phyloP scores from a whole-genome alignment of 2,888 invertebrate species.

The Hirtodrosophila trivittata region DNA sequence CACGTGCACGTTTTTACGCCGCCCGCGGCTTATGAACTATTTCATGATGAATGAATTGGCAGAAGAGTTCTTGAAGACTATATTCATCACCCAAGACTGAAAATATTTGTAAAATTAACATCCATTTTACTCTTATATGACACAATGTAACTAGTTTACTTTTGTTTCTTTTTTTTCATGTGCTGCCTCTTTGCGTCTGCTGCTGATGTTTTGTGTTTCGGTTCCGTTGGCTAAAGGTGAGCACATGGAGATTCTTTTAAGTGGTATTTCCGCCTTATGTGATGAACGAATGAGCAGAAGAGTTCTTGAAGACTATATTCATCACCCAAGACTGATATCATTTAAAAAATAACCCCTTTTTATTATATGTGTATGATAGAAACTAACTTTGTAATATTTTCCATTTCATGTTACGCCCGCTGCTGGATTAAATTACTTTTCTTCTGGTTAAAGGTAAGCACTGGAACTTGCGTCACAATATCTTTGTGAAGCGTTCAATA shows the following conservation, averaged over 20 bases:
- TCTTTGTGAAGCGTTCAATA: slow-evolving; percentile 15
- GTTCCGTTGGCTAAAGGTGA: slow-evolving; percentile 40
- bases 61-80: slow-evolving; percentile 84
- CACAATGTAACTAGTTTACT: slow-evolving; percentile 9
- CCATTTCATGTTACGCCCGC: slow-evolving; percentile 29
- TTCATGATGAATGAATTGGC: slow-evolving; percentile 81
- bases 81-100: slow-evolving; percentile 84
- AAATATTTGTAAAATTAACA: not conserved
- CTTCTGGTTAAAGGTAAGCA: slow-evolving; percentile 37
- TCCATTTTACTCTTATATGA: not conserved
- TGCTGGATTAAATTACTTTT: not conserved
- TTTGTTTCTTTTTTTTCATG: slow-evolving; percentile 40
- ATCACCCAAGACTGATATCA: slow-evolving; percentile 82
- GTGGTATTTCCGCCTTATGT: slow-evolving; percentile 37
- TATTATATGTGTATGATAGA: not conserved
- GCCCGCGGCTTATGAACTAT: slow-evolving; percentile 8
- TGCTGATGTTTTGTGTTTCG: slow-evolving; percentile 60
- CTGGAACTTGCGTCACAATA: not conserved
- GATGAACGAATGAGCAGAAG: slow-evolving; percentile 81
- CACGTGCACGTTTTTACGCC: slow-evolving; percentile 52
- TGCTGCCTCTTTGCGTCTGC: slow-evolving; percentile 11
- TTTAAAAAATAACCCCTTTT: not conserved
- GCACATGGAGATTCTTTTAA: slow-evolving; percentile 26
- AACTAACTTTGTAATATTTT: slow-evolving; percentile 26
- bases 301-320: slow-evolving; percentile 84